Percentiles rank a stretch among this genome's conserved stretches.
Evolutionary conservation across 1,140 invertebrate genomes (phyloP).

Genomic region (Diabrotica virgifera): DNA sequence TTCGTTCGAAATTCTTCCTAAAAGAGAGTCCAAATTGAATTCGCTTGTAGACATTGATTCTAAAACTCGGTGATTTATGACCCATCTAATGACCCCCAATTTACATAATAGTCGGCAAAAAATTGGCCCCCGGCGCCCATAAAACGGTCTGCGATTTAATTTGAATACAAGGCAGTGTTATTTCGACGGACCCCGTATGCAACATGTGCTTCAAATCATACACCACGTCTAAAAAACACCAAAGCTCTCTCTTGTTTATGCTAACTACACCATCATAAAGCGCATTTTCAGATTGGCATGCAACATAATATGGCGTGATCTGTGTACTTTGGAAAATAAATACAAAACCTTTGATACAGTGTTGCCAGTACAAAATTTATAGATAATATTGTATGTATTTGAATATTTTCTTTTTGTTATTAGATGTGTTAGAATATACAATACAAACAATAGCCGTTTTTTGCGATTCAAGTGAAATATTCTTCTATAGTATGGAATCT

Average conservation of each 20-base stretch:
- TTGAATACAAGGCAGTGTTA: conserved; percentile 40
- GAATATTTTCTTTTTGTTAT: no score
- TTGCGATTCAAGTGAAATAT: no score
- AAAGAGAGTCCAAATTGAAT: not conserved
- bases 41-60: not conserved
- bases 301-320: conserved; percentile 40
- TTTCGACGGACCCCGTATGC: conserved; percentile 20
- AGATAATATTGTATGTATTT: no score
- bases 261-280: conserved; percentile 38
- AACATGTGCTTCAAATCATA: conserved; percentile 45
- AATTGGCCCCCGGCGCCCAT: conserved; percentile 22
- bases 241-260: conserved; percentile 40
- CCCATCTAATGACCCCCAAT: conserved; percentile 17
- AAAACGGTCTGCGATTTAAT: conserved; percentile 35
- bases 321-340: conserved; percentile 33
- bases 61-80: conserved; percentile 1
- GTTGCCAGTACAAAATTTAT: not conserved
- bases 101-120: conserved; percentile 19
- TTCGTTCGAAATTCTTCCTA: not conserved
- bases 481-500: no score
- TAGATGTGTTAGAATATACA: no score
- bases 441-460: no score
- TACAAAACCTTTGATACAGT: conserved; percentile 17
- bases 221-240: conserved; percentile 39
- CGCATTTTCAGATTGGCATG: conserved; percentile 39